phyloP scores from a whole-genome alignment of 2,888 invertebrate species.

The Nephrotoma appendiculata region DNA sequence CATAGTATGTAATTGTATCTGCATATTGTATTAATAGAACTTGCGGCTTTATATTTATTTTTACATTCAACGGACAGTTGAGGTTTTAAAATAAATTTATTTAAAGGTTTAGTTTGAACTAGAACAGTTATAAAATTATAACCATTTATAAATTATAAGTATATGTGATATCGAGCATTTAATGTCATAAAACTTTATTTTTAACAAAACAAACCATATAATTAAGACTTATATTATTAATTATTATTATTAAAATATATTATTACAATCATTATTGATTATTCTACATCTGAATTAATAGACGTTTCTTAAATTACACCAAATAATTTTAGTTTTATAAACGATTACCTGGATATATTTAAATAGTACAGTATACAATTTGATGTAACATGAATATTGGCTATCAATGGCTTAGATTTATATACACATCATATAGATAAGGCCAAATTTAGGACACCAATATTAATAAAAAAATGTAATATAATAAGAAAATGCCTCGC shows the following conservation, averaged over 20 bases:
- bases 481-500: not conserved
- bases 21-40: too few species aligned
- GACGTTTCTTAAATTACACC: not conserved
- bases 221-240: not conserved
- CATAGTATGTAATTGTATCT: too few species aligned
- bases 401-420: not conserved
- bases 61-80: too few species aligned
- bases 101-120: too few species aligned
- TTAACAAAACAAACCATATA: not conserved
- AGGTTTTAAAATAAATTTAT: too few species aligned
- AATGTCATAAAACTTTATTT: not conserved
- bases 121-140: too few species aligned
- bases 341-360: not conserved
- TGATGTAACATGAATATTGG: not conserved
- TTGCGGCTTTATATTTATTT: too few species aligned
- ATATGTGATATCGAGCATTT: not conserved
- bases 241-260: not conserved
- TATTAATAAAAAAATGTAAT: not conserved
- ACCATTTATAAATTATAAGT: not conserved
- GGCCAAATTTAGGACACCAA: not conserved
- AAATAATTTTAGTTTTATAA: not conserved
- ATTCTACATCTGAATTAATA: not conserved
- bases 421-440: not conserved
- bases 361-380: not conserved
- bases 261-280: not conserved